Evolutionary conservation across 2,113 vertebrate species (phyloP), one percentile per base, ranked within the genome.

Genomic region (Psilopsiagon aurifrons): DNA sequence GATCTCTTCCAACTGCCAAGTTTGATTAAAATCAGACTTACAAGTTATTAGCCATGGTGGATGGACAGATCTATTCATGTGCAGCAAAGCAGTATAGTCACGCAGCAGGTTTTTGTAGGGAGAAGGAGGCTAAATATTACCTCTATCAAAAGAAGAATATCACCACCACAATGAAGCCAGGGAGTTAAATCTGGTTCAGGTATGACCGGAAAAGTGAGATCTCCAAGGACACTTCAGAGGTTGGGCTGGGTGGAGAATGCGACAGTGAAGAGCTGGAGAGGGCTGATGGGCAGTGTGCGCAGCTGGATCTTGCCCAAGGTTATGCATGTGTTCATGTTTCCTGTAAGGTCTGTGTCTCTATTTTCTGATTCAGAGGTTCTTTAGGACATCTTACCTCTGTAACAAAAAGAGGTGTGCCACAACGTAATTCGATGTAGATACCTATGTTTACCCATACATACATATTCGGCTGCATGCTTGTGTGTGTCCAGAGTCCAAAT

Each of bases 281-380:
- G 62, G 62, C 27, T 39, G 57, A 54, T 2, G 0, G 12, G 31
- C 54, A 25, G 8, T 1, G 1, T 27, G 27, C 0, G 1, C 7
- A 64, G 59, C 20, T 5, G 3, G 67, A 80, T 7, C 13, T 77
- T 77, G 49, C 37, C 52, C 13, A 23, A 76, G n/a, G 13, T 46
- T 8, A 39, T 9, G 23, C 2, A 43, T 0, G 3, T 39, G 43
- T 17, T 25, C 27, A 7, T 60, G 62, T 37, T 68, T 80, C n/a
- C 49, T 79, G 7, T 63, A 47, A 54, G 33, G 31, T 8, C 14
- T 60, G 0, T n/a, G 29, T 79, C 51, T 71, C 25, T 64, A 33
- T 46, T 89, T 90, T 39, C 27, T 85, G 2, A 2, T 11, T 55
- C 39, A 28, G 4, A 3, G 9, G 9, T 55, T 89, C n/a, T 59